These are phyloP conservation scores for Keiferia lycopersicella DNA, from an alignment of 2,888 invertebrate species.

Conservation along the genomic window DNA sequence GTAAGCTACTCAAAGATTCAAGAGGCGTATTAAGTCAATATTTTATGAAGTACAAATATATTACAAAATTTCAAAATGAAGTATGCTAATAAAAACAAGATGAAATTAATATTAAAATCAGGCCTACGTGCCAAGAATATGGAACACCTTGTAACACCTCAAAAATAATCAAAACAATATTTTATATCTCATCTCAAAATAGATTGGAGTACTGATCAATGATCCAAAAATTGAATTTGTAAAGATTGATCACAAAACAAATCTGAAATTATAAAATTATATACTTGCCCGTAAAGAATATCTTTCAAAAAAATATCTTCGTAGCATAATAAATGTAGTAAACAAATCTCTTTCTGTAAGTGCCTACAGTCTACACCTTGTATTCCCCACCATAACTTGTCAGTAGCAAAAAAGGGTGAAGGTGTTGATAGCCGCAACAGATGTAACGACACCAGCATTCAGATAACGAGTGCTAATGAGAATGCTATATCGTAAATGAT, in stretches of 20 bases:
- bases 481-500: not conserved
- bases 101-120: slow-evolving; percentile 1
- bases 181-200: no score
- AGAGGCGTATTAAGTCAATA: slow-evolving; percentile 12
- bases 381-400: not conserved
- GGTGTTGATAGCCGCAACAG: slow-evolving; percentile 9
- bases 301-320: no score
- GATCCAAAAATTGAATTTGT: no score
- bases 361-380: not conserved
- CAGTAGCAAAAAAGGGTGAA: not conserved
- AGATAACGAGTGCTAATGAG: not conserved
- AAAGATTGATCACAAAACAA: no score
- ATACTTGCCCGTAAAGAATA: no score
- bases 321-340: no score
- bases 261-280: no score
- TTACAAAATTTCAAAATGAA: not conserved
- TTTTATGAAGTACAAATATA: slow-evolving; percentile 4
- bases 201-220: no score
- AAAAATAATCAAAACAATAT: no score
- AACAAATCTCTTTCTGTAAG: no score
- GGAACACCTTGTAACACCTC: not conserved
- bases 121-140: not conserved
- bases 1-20: slow-evolving; percentile 9
- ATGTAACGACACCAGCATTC: slow-evolving; percentile 4
- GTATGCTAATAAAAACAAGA: not conserved